Evolutionary conservation across 2,888 invertebrate species (phyloP), one percentile per base, ranked within the genome.

Genomic region (Ethmia dodecea): DNA sequence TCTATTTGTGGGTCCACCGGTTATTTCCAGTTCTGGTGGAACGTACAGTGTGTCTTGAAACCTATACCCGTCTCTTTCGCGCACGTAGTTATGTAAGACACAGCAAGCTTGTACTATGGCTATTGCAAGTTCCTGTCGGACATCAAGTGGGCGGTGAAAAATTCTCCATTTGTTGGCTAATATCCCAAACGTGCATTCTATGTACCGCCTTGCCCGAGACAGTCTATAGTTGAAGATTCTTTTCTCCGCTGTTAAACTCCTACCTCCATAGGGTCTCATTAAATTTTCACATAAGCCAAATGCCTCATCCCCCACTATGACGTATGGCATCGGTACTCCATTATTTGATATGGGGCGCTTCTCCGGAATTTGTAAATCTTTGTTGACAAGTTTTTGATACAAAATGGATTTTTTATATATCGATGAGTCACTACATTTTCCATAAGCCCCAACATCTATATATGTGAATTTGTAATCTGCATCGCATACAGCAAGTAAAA

Each of bases 161-260:
- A 47, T 43, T 45, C 47, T 28, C 48, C 45, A 51, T 37, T 45
- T 46, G 30, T 48, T 47, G 28, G 44, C 45, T 35, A 53, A 28
- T 27, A 52, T 52, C 13, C 52, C 52, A 41, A 53, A 55, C 9
- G 49, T 25, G 31, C 52, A 51, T 37, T 54, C 54, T 13, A 55
- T 35, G 10, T 50, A 43, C 10, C 52, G 43, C 15, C 54, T 31
- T 24, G 42, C 54, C 15, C 49, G 38, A 28, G 48, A 40, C 13
- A 55, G 37, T 32, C 55, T 16, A 35, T 57, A 50, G 31, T 55
- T 53, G 25, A 49, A 52, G 11, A 38, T 36, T 35, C 11, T 35
- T 40, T 41, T 43, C 31, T 36, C 28, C 20, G 13, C 22, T 22
- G 18, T 27, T 30, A 29, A 31, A 31, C 20, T 33, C 31, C 27